phyloP scores from a whole-genome alignment of 2,888 invertebrate genomes.

The Portevinia maculata region DNA sequence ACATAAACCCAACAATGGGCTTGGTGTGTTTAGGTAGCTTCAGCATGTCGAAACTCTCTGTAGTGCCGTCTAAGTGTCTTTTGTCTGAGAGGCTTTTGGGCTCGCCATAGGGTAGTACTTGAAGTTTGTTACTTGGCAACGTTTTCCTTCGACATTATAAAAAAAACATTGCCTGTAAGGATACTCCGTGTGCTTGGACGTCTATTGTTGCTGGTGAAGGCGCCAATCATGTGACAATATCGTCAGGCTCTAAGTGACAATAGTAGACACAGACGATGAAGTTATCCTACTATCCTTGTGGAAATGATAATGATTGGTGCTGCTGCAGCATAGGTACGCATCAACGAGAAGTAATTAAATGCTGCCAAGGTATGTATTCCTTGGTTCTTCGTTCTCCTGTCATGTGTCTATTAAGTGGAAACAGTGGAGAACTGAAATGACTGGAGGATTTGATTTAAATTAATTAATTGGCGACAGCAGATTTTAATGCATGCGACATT shows the following conservation, averaged over 20 bases:
- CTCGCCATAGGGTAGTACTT: constrained; percentile 39
- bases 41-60: neutral
- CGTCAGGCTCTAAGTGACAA: constrained; percentile 6
- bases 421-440: constrained; percentile 9
- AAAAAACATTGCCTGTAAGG: neutral
- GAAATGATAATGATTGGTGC: constrained; percentile 10
- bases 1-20: constrained; percentile 46
- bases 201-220: constrained; percentile 4
- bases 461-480: constrained; percentile 23
- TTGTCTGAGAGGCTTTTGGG: constrained; percentile 80
- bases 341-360: constrained; percentile 44
- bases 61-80: constrained; percentile 80
- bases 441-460: constrained; percentile 43
- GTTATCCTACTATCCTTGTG: constrained; percentile 1
- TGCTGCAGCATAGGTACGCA: neutral
- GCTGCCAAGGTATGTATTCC: constrained; percentile 1
- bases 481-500: constrained; percentile 23
- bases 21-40: neutral
- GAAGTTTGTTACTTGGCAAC: constrained; percentile 52
- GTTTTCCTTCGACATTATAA: neutral
- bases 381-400: neutral
- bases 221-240: constrained; percentile 16
- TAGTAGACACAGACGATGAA: constrained; percentile 4
- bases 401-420: constrained; percentile 31
- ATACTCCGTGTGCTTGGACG: neutral